These are phyloP conservation scores for Heteromyza rotundicornis DNA, from an alignment of 2,888 invertebrate species.

Conservation along the genomic window DNA sequence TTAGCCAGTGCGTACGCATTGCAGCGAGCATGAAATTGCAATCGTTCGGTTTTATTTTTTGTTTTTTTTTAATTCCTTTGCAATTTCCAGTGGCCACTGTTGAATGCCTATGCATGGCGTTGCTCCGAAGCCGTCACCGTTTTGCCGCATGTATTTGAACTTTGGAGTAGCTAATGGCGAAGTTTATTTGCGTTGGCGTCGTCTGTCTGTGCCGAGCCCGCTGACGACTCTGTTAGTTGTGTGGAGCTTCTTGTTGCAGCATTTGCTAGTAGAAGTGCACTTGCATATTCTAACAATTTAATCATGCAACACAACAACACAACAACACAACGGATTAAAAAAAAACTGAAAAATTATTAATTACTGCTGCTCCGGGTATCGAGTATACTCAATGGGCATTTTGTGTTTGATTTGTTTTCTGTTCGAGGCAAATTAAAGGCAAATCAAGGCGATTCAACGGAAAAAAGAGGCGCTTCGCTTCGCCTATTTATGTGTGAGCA, in stretches of 20 bases:
- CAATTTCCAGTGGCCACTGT: too few relatives aligned
- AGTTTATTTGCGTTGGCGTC: constrained; percentile 1
- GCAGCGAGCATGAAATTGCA: neutral
- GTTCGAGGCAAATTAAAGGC: neutral
- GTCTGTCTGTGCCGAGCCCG: neutral
- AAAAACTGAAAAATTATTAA: neutral
- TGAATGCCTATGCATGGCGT: too few relatives aligned
- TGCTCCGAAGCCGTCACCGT: too few relatives aligned
- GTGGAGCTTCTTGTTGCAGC: neutral
- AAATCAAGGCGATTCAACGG: neutral
- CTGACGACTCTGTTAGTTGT: neutral
- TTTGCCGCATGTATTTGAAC: too few relatives aligned
- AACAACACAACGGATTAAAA: too few relatives aligned
- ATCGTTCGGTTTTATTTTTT: too few relatives aligned
- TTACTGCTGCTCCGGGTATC: neutral
- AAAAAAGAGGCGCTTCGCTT: neutral
- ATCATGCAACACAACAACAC: too few relatives aligned
- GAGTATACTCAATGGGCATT: too few relatives aligned
- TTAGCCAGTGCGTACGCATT: neutral
- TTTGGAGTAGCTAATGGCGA: neutral
- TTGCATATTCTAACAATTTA: neutral
- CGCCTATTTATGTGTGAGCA: too few relatives aligned
- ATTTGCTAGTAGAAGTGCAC: neutral
- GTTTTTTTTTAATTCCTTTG: too few relatives aligned
- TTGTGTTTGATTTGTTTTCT: too few relatives aligned